Conservation (phyloP, 2,888 invertebrate species). For the Aquatica leii region DNA sequence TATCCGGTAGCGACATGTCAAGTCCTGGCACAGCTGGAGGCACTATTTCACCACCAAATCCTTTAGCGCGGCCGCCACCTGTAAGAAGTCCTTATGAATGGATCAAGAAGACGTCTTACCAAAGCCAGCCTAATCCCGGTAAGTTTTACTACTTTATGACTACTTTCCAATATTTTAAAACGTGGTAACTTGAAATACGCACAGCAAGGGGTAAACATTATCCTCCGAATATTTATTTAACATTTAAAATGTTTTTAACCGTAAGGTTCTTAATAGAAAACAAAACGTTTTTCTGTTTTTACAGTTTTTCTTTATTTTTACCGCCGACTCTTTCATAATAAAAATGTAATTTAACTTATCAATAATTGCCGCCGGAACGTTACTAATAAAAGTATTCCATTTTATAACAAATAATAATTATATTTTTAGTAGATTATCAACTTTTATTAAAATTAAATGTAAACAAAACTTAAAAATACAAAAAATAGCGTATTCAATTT, state of each 20-base stretch:
- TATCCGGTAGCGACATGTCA: slow-evolving; percentile 68
- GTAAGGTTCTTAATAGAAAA: background rate
- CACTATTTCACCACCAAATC: slow-evolving; percentile 55
- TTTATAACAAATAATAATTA: too few relatives aligned
- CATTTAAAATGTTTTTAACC: background rate
- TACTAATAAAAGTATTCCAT: too few relatives aligned
- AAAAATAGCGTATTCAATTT: too few relatives aligned
- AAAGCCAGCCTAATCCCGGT: slow-evolving; percentile 87
- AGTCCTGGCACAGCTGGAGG: slow-evolving; percentile 64
- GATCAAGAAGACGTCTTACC: slow-evolving; percentile 91
- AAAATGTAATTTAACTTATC: too few relatives aligned
- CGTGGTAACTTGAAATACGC: background rate
- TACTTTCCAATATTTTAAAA: too few relatives aligned
- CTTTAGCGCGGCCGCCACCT: slow-evolving; percentile 71
- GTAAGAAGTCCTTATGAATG: slow-evolving; percentile 87
- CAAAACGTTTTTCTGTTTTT: background rate
- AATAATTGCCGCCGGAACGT: too few relatives aligned
- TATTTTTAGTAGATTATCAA: too few relatives aligned
- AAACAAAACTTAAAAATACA: too few relatives aligned
- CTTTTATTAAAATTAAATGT: too few relatives aligned
- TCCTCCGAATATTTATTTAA: background rate
- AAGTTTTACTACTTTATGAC: slow-evolving; percentile 47
- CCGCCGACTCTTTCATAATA: too few relatives aligned
- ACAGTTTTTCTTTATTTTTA: background rate
- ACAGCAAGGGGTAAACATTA: background rate